Percentiles rank a stretch among this genome's conserved stretches.
Evolutionary conservation across 2,888 invertebrate species (phyloP).

Genomic region (Philereme vetulata): DNA sequence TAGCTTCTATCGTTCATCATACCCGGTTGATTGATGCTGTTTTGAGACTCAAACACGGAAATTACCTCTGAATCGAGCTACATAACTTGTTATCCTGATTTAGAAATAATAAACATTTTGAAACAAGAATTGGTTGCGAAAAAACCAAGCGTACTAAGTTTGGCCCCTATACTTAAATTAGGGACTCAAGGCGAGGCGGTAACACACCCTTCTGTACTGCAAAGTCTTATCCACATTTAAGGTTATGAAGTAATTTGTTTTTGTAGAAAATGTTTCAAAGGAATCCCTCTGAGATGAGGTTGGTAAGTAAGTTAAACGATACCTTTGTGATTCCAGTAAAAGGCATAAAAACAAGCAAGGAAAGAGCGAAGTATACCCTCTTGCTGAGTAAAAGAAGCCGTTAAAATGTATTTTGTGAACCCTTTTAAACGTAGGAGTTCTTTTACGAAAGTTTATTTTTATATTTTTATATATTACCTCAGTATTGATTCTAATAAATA

Average conservation of each 20-base stretch:
- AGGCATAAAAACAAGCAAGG: background rate
- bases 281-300: slow-evolving; percentile 5
- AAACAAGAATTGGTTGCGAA: no score
- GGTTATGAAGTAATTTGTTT: background rate
- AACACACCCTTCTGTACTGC: no score
- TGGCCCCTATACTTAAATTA: no score
- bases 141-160: no score
- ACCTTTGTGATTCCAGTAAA: slow-evolving; percentile 5
- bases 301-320: slow-evolving; percentile 7
- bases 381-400: background rate
- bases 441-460: background rate
- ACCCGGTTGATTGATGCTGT: slow-evolving; percentile 16
- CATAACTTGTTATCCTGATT: background rate
- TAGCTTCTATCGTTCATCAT: slow-evolving; percentile 9
- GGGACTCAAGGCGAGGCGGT: no score
- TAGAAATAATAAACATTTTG: no score
- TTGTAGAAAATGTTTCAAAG: background rate
- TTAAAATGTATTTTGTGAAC: background rate
- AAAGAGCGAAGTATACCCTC: background rate
- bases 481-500: slow-evolving; percentile 8
- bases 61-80: background rate
- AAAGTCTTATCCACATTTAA: background rate
- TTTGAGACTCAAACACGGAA: slow-evolving; percentile 2
- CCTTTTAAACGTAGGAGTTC: background rate
- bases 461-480: background rate